Evolutionary conservation across 2,888 invertebrate species (phyloP).

Genomic region (Orthosia gracilis): DNA sequence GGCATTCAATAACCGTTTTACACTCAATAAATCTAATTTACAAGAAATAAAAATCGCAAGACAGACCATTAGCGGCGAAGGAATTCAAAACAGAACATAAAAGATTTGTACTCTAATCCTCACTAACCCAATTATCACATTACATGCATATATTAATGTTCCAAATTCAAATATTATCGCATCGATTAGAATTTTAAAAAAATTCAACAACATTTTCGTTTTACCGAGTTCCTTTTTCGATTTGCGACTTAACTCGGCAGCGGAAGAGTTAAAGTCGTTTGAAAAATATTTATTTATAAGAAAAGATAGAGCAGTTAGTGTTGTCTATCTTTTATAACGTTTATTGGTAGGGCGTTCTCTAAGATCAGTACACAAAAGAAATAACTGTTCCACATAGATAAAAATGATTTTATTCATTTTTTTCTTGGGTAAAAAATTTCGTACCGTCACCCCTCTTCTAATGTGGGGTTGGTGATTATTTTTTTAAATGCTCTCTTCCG

Average conservation of each 20-base stretch:
- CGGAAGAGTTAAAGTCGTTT: constrained; percentile 61
- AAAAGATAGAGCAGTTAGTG: constrained; percentile 43
- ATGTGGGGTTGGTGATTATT: constrained; percentile 71
- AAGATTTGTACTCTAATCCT: constrained; percentile 52
- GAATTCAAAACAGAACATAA: constrained; percentile 59
- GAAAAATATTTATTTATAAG: constrained; percentile 14
- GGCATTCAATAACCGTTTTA: constrained; percentile 24
- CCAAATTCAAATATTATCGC: constrained; percentile 59
- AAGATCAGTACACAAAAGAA: constrained; percentile 58
- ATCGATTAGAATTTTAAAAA: constrained; percentile 47
- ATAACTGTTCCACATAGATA: constrained; percentile 80
- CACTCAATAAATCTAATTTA: constrained; percentile 48
- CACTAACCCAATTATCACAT: constrained; percentile 64
- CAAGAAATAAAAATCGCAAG: constrained; percentile 45
- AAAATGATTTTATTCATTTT: constrained; percentile 79
- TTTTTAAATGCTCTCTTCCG: constrained; percentile 72
- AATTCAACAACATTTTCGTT: constrained; percentile 42
- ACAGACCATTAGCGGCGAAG: constrained; percentile 57
- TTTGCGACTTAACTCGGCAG: constrained; percentile 11
- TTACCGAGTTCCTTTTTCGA: constrained; percentile 25
- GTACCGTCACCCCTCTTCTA: constrained; percentile 83
- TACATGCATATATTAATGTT: constrained; percentile 51
- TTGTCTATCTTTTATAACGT: constrained; percentile 53
- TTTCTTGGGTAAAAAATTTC: constrained; percentile 67
- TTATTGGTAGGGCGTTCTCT: constrained; percentile 68